Base-by-base conservation (phyloP, 2,113 vertebrate species). In the Daboia siamensis region DNA sequence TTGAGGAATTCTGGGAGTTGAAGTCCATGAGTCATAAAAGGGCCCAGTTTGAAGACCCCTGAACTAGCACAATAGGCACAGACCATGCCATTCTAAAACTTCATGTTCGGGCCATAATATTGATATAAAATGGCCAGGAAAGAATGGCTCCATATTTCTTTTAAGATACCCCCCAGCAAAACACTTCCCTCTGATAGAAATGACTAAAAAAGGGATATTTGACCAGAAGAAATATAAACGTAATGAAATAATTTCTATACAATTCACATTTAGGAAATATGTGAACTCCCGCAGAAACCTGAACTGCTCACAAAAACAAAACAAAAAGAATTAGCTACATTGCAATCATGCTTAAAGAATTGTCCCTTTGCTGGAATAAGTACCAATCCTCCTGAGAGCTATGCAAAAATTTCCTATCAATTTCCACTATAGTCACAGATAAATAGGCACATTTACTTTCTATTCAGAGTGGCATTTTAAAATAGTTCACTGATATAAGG, bases 241-340 rank as follows among this genome's bases (percentile, higher is more conserved):
- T 86, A 3, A 56, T 21, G 74, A 55, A 61, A 86, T 17, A 59
- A 86, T 29, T 5, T 29, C 6, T 44, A 17, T 92, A 55, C 26
- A 39, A 33, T 23, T 87, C 91, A 88, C 61, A 1, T 0, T 0
- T 3, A 39, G 39, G 39, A 39, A 69, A n/a, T 5, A n/a, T n/a
- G 12, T n/a, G 4, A 2, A 29, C 1, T 15, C 12, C 0, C 2
- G 15, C 12, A 2, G 12, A 0, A n/a, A 69, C 26, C 5, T 13
- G 10, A 69, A 0, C 92, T 93, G 59, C 0, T 93, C 61, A 51
- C 1, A 56, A 87, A 92, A 95, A 90, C 2, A 90, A 90, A 95
- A 89, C 91, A 13, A 15, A 4, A 88, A 88, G 91, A 92, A 74
- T 86, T 86, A 93, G 59, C 80, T 12, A 69, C 80, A 93, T 48